Conservation (phyloP, 2,113 vertebrate genomes). For the Sorex fumeus region DNA sequence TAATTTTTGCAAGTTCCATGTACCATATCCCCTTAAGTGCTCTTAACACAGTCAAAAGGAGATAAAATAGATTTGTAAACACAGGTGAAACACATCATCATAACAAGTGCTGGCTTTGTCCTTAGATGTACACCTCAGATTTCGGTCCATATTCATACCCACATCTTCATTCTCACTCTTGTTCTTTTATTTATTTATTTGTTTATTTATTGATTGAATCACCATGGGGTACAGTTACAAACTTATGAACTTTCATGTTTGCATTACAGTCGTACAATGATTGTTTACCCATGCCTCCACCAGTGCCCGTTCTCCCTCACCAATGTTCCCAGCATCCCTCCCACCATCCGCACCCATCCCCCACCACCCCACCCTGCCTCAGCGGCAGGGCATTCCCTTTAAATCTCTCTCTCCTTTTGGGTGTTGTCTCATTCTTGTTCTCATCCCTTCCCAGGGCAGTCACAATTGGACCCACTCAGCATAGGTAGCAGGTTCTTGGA, state of each 20-base stretch:
- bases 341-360: too few relatives aligned
- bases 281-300: too few relatives aligned
- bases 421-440: not conserved
- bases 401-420: too few relatives aligned
- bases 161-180: not conserved
- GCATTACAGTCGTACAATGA: too few relatives aligned
- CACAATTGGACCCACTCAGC: not conserved
- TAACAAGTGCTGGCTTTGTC: not conserved
- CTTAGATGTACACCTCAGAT: not conserved
- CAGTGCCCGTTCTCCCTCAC: too few relatives aligned
- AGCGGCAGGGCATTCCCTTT: too few relatives aligned
- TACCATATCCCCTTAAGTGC: constrained; percentile 2
- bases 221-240: too few relatives aligned
- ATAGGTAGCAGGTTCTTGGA: not conserved
- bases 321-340: too few relatives aligned
- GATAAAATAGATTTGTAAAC: not conserved
- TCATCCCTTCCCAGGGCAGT: not conserved
- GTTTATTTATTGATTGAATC: too few relatives aligned
- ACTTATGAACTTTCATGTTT: too few relatives aligned
- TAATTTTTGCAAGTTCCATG: not conserved
- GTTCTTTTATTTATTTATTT: too few relatives aligned
- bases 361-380: too few relatives aligned
- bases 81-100: not conserved
- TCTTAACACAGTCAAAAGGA: not conserved
- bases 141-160: not conserved